phyloP scores from a whole-genome alignment of 2,888 invertebrate species.

The Meta bourneti region DNA sequence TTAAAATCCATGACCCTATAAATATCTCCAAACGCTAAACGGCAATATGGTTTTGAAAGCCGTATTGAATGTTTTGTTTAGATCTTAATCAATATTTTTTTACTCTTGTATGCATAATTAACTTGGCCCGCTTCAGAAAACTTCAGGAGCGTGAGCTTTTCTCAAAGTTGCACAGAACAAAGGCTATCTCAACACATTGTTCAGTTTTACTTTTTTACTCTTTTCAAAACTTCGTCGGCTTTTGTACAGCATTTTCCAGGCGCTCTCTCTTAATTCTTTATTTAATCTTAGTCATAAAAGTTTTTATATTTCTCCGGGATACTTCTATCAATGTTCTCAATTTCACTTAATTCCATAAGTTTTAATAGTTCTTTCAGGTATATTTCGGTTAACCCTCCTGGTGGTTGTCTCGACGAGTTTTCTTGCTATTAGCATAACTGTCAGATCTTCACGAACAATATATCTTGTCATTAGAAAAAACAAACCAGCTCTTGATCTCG shows the following conservation, averaged over 20 bases:
- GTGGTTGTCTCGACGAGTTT: too few species aligned
- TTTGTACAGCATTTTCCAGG: neutral
- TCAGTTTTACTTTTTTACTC: neutral
- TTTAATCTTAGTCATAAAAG: neutral
- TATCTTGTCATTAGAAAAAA: too few species aligned
- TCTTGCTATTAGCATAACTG: too few species aligned
- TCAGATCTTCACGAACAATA: too few species aligned
- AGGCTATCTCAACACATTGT: neutral
- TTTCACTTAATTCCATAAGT: neutral
- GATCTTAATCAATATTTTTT: constrained; percentile 46
- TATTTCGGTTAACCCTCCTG: too few species aligned
- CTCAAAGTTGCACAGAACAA: constrained; percentile 17
- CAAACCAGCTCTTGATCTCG: too few species aligned
- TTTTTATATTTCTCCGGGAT: neutral
- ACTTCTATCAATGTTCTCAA: neutral
- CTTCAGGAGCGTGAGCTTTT: neutral
- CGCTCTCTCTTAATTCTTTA: neutral
- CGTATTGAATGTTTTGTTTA: constrained; percentile 59
- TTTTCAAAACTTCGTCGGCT: neutral
- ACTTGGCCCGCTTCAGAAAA: neutral
- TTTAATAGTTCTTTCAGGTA: neutral
- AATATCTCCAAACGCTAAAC: constrained; percentile 25
- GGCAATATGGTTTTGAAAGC: constrained; percentile 43
- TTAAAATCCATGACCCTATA: constrained; percentile 3
- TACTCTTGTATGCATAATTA: constrained; percentile 33